Evolutionary conservation across 2,888 invertebrate genomes (phyloP), one percentile per base, ranked within the genome.

Genomic region (Parasteatoda lunata): DNA sequence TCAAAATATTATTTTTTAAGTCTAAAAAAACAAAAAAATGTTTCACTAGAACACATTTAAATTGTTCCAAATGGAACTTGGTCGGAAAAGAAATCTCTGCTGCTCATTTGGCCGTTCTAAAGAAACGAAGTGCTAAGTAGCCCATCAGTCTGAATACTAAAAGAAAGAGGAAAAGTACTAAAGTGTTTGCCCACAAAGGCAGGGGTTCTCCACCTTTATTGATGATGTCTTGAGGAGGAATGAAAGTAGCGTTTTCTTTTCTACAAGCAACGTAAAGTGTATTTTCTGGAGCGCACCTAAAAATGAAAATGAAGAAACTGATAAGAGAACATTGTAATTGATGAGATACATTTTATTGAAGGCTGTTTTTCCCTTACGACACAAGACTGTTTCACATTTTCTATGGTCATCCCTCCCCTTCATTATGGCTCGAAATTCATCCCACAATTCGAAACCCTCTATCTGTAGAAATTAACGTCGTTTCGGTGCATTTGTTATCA

Each of bases 151-250:
- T 94, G 92, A 95, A 95, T 90, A 95, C 93, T 90, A 95, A 91
- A 89, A 96, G 93, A 92, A 95, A 95, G 90, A 94, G 94, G 90
- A 95, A 91, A 88, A 96, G 93, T 71, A 95, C 94, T 82, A 95
- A 92, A 13, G 95, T 95, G 92, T 95, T 95, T 82, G 95, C 94
- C 95, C 95, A 95, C 45, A 95, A 92, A 13, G 95, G 95, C 89
- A 94, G 91, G 89, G 89, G 87, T 1, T 93, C 93, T 48, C 94
- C 94, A 80, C 94, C 94, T 91, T 95, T 94, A 86, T 94, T 94
- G 90, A 95, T 92, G 90, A 95, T 95, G 90, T 94, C 94, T 89
- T 93, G 92, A 88, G 94, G 93, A 90, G 95, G 95, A 92, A 95
- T 95, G 92, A 93, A 93, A 89, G 93, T 93, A 15, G 88, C 84